Conservation (phyloP, 2,888 invertebrate species). For the Phoenoteleia sp. region DNA sequence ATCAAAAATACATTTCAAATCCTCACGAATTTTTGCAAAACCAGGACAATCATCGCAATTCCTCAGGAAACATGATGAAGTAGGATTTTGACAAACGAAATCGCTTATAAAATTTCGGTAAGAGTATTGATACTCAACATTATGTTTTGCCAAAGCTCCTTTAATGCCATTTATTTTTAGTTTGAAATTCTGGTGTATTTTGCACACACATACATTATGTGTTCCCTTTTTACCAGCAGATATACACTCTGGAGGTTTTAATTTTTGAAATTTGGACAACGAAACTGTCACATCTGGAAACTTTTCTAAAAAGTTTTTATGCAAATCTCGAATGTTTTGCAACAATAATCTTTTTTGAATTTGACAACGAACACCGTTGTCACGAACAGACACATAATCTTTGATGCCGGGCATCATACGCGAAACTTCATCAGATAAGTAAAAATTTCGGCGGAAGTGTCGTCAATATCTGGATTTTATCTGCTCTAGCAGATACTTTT, state of each 20-base stretch:
- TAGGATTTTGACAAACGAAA: background rate
- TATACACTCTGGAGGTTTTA: conserved; percentile 8
- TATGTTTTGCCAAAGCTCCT: background rate
- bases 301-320: too few relatives aligned
- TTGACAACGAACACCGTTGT: too few relatives aligned
- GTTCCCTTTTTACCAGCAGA: conserved; percentile 20
- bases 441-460: too few relatives aligned
- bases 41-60: conserved; percentile 17
- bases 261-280: background rate
- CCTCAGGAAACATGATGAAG: conserved; percentile 15
- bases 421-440: too few relatives aligned
- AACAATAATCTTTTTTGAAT: too few relatives aligned
- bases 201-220: too few relatives aligned
- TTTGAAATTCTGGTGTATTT: background rate
- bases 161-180: conserved; percentile 1
- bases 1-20: background rate
- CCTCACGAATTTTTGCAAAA: background rate
- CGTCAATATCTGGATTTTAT: too few relatives aligned
- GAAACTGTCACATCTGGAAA: too few relatives aligned
- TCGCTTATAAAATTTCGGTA: background rate
- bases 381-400: too few relatives aligned
- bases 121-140: background rate
- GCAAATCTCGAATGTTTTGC: too few relatives aligned
- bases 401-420: too few relatives aligned
- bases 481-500: too few relatives aligned